Conservation (phyloP, 2,797 vertebrate genomes). For the Parotocinclus haroldoi region DNA sequence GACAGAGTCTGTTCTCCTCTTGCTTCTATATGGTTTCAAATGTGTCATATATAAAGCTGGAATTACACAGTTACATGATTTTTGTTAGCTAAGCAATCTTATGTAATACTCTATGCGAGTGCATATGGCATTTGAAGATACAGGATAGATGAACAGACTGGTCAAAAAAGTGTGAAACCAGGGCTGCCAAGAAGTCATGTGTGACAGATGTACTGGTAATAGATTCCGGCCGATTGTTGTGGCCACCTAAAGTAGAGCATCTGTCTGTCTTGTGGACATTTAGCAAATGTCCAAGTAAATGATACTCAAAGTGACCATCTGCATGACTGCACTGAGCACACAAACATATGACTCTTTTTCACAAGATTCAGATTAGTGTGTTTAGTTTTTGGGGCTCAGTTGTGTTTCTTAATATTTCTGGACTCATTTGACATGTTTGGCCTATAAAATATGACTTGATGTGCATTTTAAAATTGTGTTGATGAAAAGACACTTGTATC, state of each 20-base stretch:
- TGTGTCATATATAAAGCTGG: no score
- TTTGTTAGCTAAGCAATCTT: background rate
- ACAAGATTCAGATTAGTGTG: conserved; percentile 31
- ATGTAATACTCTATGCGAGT: background rate
- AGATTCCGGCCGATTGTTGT: conserved; percentile 79
- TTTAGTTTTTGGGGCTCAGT: background rate
- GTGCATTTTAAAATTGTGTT: conserved; percentile 2
- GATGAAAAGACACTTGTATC: background rate
- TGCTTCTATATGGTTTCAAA: no score
- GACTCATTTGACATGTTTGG: conserved; percentile 13
- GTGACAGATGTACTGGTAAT: conserved; percentile 85
- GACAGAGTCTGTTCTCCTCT: no score
- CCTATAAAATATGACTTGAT: background rate
- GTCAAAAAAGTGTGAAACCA: conserved; percentile 41
- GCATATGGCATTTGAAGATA: conserved; percentile 10
- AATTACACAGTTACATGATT: no score
- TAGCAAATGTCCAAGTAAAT: conserved; percentile 64
- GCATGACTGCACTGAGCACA: conserved; percentile 45
- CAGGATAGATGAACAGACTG: conserved; percentile 1
- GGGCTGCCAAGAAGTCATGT: conserved; percentile 55
- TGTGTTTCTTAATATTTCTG: conserved; percentile 1
- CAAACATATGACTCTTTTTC: conserved; percentile 38
- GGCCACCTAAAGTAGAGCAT: conserved; percentile 81
- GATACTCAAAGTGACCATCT: conserved; percentile 54
- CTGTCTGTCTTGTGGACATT: conserved; percentile 74